Base-by-base conservation (phyloP, 2,113 vertebrate genomes). In the Australoheros scitulus region DNA sequence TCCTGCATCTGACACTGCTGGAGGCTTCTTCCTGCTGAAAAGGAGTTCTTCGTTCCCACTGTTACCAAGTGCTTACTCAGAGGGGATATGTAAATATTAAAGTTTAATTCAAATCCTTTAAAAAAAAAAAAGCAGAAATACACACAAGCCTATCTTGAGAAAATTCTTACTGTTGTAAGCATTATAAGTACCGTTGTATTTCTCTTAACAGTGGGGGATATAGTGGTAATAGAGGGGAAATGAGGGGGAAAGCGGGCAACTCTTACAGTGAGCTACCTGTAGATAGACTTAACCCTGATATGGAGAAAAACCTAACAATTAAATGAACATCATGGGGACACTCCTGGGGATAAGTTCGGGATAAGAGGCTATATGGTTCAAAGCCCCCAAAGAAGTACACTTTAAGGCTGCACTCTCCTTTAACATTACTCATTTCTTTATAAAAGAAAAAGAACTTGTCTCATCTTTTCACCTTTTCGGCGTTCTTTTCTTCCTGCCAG, bases 401-500 rank as follows among this genome's bases (percentile, higher is more conserved):
- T 90, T 89, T 87, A 81, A 91, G 74, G 82, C 82, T 87, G 68
- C 82, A 75, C 82, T 82, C 84, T 82, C 82, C 86, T 91, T 92
- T 92, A 87, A 89, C 84, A 79, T 89, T 83, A 81, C 85, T 90
- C 80, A 68, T 84, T 88, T 82, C 88, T 90, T 91, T 72, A 87
- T 80, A 80, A 79, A 88, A 43, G 86, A 83, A 82, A 72, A 91
- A 68, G 82, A 92, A 61, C 24, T 56, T 81, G 64, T 92, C 64
- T 91, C 81, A 90, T 91, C 79, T 87, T 92, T 92, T 92, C 89
- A 82, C 86, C 86, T 91, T 88, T 92, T 87, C 80, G 4, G 77
- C 6, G 32, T 75, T 86, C 92, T 86, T 93, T 91, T 92, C 87
- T 92, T 82, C 63, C 80, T 83, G 84, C 80, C 91, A 91, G 84